Evolutionary conservation across 2,888 invertebrate species (phyloP), one percentile per base, ranked within the genome.

Genomic region (Rotaria sp.): DNA sequence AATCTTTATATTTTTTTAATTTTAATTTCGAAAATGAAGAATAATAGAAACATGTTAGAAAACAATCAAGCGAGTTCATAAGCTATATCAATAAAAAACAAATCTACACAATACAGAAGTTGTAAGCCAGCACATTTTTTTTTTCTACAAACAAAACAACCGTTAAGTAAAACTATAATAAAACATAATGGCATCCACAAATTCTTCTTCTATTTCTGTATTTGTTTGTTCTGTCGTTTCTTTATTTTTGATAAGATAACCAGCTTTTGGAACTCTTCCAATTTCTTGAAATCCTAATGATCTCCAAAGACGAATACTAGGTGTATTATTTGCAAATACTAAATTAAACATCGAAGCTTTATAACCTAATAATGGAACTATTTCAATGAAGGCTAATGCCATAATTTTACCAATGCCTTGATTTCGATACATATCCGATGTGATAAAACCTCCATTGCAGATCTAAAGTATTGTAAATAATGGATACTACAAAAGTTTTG

Each of bases 361-460:
- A 87, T 89, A 89, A 30, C 88, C 88, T 24, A 89, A 87, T 85
- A 89, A 88, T n/a, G 87, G 85, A 38, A 88, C 88, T 50, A 89
- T 84, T 50, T 87, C 84, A 11, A 89, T 84, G 84, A 88, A 89
- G 38, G 87, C 86, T 86, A 87, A 87, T 4, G 87, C 87, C 88
- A 89, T 87, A 55, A 88, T 88, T 26, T 86, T 86, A 18, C 88
- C 88, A 26, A 88, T 84, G 2, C 89, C 89, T 26, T 75, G 85
- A n/a, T 88, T 88, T 48, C 89, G 57, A 26, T 80, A 85, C 4
- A 88, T 85, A 18, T 18, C 41, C 75, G 88, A 87, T 15, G 88
- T 88, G 8, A 88, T 87, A 85, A 89, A 89, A 35, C 89, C 89
- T 67, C 87, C 88, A 52, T 89, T 89, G 48, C 88, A 88, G 1